A percentile compares a stretch with the other conserved stretches of the same genome.
These are phyloP conservation scores for Lethocerus indicus DNA, from an alignment of 1,140 invertebrate genomes.

Conservation along the genomic window DNA sequence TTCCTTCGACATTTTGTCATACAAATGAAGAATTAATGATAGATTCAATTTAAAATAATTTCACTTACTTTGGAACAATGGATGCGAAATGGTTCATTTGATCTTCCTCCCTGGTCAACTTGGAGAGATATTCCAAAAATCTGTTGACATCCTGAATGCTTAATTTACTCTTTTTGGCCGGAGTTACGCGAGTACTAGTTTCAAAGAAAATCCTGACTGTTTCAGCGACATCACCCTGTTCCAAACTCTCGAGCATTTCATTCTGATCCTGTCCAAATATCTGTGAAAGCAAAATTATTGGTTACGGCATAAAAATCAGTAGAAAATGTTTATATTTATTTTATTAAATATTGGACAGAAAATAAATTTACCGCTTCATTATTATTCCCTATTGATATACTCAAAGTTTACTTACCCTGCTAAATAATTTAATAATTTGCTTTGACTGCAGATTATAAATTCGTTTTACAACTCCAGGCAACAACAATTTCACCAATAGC, in stretches of 20 bases:
- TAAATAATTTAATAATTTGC: constrained; percentile 77
- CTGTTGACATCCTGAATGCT: constrained; percentile 59
- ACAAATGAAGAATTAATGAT: background rate
- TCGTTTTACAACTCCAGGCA: constrained; percentile 64
- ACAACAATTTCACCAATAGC: constrained; percentile 69
- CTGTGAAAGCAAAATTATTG: too few relatives aligned
- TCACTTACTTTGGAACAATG: constrained; percentile 39
- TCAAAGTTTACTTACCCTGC: constrained; percentile 29
- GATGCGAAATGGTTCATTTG: constrained; percentile 58
- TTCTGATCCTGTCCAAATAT: constrained; percentile 55
- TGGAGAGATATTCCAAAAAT: constrained; percentile 51
- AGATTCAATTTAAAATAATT: background rate
- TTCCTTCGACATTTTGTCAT: too few relatives aligned
- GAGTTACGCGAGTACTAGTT: constrained; percentile 36
- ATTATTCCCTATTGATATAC: too few relatives aligned
- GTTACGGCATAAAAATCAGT: too few relatives aligned
- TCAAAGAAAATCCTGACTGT: constrained; percentile 71
- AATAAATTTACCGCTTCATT: too few relatives aligned
- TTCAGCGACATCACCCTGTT: constrained; percentile 78
- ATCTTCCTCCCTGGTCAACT: constrained; percentile 72
- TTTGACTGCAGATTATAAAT: constrained; percentile 88
- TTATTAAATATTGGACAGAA: too few relatives aligned
- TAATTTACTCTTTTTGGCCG: constrained; percentile 48
- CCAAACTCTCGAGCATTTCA: constrained; percentile 70
- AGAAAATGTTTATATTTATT: too few relatives aligned